Percentiles rank a stretch among this genome's conserved stretches.
These are phyloP conservation scores for Galerucella nymphaeae DNA, from an alignment of 2,888 invertebrate species.

Conservation along the genomic window DNA sequence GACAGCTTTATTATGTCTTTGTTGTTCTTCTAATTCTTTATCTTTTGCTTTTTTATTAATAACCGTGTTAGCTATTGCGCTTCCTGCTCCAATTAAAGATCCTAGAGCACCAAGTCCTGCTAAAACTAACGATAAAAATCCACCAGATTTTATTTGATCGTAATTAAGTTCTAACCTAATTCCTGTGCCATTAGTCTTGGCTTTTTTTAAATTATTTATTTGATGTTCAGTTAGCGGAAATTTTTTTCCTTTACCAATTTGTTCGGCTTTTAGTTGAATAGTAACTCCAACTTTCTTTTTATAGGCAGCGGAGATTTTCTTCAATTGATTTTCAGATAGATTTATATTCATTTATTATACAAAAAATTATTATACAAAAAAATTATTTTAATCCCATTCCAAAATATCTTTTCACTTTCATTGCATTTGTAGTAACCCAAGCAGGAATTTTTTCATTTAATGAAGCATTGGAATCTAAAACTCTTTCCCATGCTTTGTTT, in stretches of 20 bases:
- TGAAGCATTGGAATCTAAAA: not conserved
- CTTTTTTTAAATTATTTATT: conserved; percentile 1
- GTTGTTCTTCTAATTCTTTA: conserved; percentile 12
- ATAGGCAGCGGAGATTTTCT: conserved; percentile 8
- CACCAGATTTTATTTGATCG: conserved; percentile 15
- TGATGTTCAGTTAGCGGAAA: not conserved
- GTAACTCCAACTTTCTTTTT: conserved; percentile 19
- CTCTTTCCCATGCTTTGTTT: too few species aligned
- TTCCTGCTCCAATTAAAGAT: conserved; percentile 23
- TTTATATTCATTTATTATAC: conserved; percentile 12
- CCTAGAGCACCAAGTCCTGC: conserved; percentile 20
- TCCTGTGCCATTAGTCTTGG: conserved; percentile 12
- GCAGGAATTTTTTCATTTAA: conserved; percentile 14
- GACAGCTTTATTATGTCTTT: conserved; percentile 15
- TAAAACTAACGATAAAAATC: conserved; percentile 14
- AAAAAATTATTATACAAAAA: too few species aligned
- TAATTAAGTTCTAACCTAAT: conserved; percentile 9
- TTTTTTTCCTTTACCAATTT: conserved; percentile 13
- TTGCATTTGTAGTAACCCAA: conserved; percentile 8
- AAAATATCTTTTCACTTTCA: conserved; percentile 17
- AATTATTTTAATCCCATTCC: conserved; percentile 20
- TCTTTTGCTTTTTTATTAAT: conserved; percentile 18
- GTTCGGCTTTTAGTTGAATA: conserved; percentile 11
- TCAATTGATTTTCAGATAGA: conserved; percentile 17
- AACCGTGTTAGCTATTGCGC: conserved; percentile 11